Evolutionary conservation across 2,113 vertebrate genomes (phyloP), one percentile per base, ranked within the genome.

Genomic region (Oncorhynchus masou): DNA sequence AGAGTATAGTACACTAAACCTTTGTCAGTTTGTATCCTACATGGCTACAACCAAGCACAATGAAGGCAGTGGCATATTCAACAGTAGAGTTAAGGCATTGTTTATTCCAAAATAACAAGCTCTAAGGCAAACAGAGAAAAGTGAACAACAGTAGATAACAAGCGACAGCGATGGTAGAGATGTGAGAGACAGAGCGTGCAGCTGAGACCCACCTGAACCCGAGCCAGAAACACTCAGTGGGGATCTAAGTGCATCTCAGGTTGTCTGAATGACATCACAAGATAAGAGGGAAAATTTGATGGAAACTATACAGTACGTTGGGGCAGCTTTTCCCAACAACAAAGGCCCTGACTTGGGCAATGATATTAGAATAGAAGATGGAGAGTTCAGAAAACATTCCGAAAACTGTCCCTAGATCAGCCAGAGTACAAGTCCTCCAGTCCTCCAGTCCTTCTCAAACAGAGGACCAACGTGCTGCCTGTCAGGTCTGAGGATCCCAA

Each of bases 1-100:
- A 51, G 9, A 54, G 51, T 54, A 19, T 16, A 54, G 3, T 19
- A 54, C 51, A 54, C 3, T 54, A 54, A 54, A 54, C 16, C 12
- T 54, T 95, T 94, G 80, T 99, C 95, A 0, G 97, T 45, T 93
- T 68, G 98, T 96, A 45, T 45, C 39, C 9, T 92, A 99, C 95
- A 54, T 19, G 12, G 4, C 12, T 54, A 54, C 51, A 54, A 16
- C 51, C 16, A 54, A 54, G 13, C 51, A 54, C 51, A 54, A 19
- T 19, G 51, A 54, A 54, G 5, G 51, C 16, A 15, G 51, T 19
- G 51, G 51, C 51, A 54, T 3, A 54, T 1, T 7, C 48, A 27
- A 79, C 75, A 4, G 51, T 51, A 45, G 74, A 83, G 90, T 85
- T 91, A 90, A 86, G 87, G 84, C 80, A 89, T 91, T 19, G 73